Percentiles rank a stretch among this genome's conserved stretches.
phyloP scores from a whole-genome alignment of 2,113 vertebrate genomes.

The Tachysurus fulvidraco region DNA sequence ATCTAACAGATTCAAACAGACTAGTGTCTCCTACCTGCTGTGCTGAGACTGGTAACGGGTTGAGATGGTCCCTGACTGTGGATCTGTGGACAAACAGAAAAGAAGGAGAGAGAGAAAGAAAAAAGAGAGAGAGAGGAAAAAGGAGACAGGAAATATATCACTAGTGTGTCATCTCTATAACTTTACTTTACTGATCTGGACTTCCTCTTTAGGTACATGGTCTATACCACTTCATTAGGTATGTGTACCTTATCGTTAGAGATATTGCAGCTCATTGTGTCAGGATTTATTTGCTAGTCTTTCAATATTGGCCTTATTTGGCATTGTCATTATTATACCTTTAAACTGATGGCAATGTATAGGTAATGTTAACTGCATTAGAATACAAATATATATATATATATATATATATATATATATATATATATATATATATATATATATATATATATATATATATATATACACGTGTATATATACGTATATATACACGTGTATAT shows the following conservation, averaged over 20 bases:
- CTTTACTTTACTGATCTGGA: neutral
- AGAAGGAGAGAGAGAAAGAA: slow-evolving; percentile 40
- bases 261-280: neutral
- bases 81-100: slow-evolving; percentile 62
- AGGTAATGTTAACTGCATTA: neutral
- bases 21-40: slow-evolving; percentile 72
- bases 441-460: no score
- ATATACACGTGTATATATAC: neutral
- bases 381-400: neutral
- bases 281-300: neutral
- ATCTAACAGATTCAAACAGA: neutral
- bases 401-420: no score
- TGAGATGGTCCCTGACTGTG: slow-evolving; percentile 77
- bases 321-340: neutral
- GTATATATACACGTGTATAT: no score
- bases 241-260: neutral
- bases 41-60: slow-evolving; percentile 86
- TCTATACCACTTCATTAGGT: neutral
- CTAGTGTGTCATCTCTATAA: neutral
- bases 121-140: slow-evolving; percentile 17
- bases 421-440: neutral
- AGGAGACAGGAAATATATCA: neutral
- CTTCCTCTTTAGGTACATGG: neutral
- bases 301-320: neutral
- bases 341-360: neutral